Conservation (phyloP, 1,140 invertebrate species). For the Lethrus apterus region DNA sequence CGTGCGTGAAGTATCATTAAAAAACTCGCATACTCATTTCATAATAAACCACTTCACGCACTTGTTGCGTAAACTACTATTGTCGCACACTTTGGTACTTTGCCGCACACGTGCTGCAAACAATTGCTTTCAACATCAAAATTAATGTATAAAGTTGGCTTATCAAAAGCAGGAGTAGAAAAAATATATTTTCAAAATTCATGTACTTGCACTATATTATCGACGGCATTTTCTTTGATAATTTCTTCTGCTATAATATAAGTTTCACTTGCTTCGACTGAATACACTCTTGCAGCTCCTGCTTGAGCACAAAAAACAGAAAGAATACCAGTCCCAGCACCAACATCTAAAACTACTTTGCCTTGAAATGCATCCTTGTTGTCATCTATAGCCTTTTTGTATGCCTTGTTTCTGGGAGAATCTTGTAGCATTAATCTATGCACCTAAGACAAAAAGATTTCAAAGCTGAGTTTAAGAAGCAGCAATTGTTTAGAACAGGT, state of each 20-base stretch:
- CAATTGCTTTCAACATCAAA: too few species aligned
- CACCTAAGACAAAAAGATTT: constrained; percentile 46
- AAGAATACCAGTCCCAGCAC: constrained; percentile 94
- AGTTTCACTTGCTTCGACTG: constrained; percentile 86
- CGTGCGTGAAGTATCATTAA: too few species aligned
- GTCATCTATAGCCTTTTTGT: constrained; percentile 72
- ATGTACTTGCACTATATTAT: constrained; percentile 49
- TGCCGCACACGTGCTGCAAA: too few species aligned
- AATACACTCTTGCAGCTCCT: constrained; percentile 87
- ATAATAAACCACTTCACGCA: too few species aligned
- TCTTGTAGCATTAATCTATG: constrained; percentile 76
- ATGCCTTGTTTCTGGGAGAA: constrained; percentile 70
- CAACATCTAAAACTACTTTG: constrained; percentile 88
- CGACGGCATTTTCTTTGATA: constrained; percentile 62
- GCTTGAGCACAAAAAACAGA: constrained; percentile 94
- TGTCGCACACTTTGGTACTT: too few species aligned
- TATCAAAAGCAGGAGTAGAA: too few species aligned
- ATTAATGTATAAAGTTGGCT: too few species aligned
- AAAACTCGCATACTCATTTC: too few species aligned
- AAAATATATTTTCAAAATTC: constrained; percentile 13
- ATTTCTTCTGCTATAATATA: constrained; percentile 81
- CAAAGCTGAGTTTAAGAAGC: not conserved
- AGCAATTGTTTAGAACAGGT: not conserved
- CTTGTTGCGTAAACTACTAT: too few species aligned
- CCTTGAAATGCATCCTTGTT: constrained; percentile 59